Percentiles rank a stretch among this genome's conserved stretches.
Evolutionary conservation across 2,888 invertebrate genomes (phyloP).

Genomic region (Morpho achilles): DNA sequence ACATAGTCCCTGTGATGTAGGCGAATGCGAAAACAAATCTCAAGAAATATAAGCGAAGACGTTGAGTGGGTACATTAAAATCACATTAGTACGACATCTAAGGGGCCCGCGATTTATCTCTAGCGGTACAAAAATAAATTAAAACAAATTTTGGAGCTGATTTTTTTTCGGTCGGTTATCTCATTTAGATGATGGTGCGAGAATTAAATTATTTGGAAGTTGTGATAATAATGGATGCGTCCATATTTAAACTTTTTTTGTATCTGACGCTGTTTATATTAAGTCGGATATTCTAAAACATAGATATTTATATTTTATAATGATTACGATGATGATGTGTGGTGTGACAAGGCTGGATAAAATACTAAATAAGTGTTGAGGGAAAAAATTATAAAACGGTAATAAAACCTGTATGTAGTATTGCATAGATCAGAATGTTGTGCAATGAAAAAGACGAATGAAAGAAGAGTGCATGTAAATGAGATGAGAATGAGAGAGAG

Average conservation of each 20-base stretch:
- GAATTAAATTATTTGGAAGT: constrained; percentile 70
- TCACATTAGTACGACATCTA: constrained; percentile 72
- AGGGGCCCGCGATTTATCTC: constrained; percentile 66
- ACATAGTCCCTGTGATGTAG: constrained; percentile 7
- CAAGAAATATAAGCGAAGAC: constrained; percentile 63
- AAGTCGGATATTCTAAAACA: background rate
- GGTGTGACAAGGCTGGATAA: too few species aligned
- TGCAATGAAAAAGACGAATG: too few species aligned
- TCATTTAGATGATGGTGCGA: constrained; percentile 52
- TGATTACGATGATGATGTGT: background rate
- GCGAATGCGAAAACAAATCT: constrained; percentile 46
- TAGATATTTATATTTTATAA: background rate
- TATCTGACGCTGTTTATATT: background rate
- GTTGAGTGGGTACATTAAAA: constrained; percentile 72
- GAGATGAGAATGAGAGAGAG: too few species aligned
- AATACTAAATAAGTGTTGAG: too few species aligned
- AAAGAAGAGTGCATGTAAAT: too few species aligned
- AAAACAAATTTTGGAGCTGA: constrained; percentile 43
- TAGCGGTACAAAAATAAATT: constrained; percentile 64
- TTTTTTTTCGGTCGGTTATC: constrained; percentile 43
- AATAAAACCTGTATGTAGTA: too few species aligned
- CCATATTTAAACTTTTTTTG: background rate
- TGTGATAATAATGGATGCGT: constrained; percentile 42
- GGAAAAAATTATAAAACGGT: too few species aligned
- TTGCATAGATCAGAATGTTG: too few species aligned